Percentiles rank a stretch among this genome's conserved stretches.
Evolutionary conservation across 2,797 vertebrate species (phyloP).

Genomic region (Acanthurus leucopareius): DNA sequence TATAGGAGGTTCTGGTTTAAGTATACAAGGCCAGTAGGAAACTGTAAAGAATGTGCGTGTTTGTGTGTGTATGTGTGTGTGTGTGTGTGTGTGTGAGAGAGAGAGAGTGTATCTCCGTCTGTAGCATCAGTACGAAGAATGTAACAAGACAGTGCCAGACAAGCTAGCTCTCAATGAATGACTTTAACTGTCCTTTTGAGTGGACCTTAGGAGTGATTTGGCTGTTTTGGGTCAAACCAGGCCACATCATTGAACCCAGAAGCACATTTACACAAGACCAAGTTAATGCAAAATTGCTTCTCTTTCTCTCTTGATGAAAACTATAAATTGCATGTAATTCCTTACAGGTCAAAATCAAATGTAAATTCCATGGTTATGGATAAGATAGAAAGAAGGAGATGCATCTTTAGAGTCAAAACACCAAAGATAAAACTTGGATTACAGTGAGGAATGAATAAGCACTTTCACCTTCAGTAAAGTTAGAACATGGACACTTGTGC

Average conservation of each 20-base stretch:
- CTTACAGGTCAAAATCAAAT: neutral
- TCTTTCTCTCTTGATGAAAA: neutral
- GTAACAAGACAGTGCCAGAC: constrained; percentile 61
- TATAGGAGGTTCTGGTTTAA: constrained; percentile 40
- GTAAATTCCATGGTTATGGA: neutral
- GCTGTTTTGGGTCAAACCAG: constrained; percentile 39
- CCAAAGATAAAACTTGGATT: neutral
- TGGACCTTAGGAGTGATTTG: constrained; percentile 25
- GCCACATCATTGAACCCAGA: constrained; percentile 20
- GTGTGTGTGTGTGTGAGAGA: constrained; percentile 1
- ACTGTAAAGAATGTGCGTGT: neutral
- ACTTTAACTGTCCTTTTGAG: constrained; percentile 43
- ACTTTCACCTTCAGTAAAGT: neutral
- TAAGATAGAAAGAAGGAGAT: too few relatives aligned
- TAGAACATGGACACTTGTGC: neutral
- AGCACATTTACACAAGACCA: neutral
- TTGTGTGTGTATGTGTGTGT: constrained; percentile 5
- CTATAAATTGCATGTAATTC: neutral
- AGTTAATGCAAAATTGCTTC: constrained; percentile 3
- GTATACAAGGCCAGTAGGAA: constrained; percentile 22
- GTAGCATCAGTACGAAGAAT: constrained; percentile 60
- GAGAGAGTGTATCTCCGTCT: neutral
- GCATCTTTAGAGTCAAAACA: neutral
- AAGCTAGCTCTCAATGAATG: constrained; percentile 49
- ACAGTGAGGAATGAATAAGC: neutral